Conservation (phyloP, 1,140 invertebrate species). For the Drosophila biarmipes region DNA sequence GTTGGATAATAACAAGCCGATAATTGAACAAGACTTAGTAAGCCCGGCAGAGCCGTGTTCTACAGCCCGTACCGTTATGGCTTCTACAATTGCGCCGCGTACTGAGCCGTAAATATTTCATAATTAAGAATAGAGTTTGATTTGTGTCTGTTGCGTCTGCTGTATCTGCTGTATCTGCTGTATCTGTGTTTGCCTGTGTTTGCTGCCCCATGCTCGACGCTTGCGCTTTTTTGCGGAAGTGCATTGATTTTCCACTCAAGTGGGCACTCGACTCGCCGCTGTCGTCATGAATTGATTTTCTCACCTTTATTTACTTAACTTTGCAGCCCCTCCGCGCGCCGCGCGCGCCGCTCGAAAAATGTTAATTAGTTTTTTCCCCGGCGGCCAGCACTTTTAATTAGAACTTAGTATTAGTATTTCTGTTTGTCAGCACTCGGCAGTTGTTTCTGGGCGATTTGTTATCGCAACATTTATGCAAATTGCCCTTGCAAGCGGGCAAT, state of each 20-base stretch:
- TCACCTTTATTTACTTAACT: slow-evolving; percentile 65
- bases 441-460: slow-evolving; percentile 60
- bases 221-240: slow-evolving; percentile 64
- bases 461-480: slow-evolving; percentile 76
- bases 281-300: slow-evolving; percentile 67
- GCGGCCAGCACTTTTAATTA: slow-evolving; percentile 67
- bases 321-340: slow-evolving; percentile 20
- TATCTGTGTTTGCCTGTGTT: slow-evolving; percentile 44
- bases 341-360: slow-evolving; percentile 57
- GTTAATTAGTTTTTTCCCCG: slow-evolving; percentile 61
- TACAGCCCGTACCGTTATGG: slow-evolving; percentile 18
- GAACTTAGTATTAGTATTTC: slow-evolving; percentile 60
- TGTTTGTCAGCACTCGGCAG: slow-evolving; percentile 15
- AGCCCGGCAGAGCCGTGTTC: slow-evolving; percentile 8
- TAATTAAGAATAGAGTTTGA: slow-evolving; percentile 32
- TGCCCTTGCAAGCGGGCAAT: slow-evolving; percentile 63
- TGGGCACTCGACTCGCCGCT: slow-evolving; percentile 63
- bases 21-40: slow-evolving; percentile 30
- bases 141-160: slow-evolving; percentile 45
- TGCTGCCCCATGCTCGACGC: neutral
- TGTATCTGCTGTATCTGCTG: no score
- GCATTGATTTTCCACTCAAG: slow-evolving; percentile 81
- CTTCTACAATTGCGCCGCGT: slow-evolving; percentile 25
- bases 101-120: slow-evolving; percentile 29
- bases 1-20: slow-evolving; percentile 10